Percentiles rank a stretch among this genome's conserved stretches.
Evolutionary conservation across 2,113 vertebrate species (phyloP).

Genomic region (Daphoenositta chrysoptera): DNA sequence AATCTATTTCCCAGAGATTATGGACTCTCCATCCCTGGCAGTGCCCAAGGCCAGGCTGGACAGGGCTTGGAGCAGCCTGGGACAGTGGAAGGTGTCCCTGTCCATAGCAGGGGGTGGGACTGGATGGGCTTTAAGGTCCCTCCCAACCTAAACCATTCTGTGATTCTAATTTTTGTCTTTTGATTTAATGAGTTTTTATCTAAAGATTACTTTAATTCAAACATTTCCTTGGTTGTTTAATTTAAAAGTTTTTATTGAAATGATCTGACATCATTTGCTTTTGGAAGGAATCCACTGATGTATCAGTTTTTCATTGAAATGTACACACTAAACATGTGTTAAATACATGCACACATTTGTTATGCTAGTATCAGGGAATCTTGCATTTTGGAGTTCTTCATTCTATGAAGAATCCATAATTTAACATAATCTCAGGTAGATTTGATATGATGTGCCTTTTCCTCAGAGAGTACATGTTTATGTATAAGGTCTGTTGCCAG

Average conservation of each 20-base stretch:
- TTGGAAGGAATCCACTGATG: background rate
- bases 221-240: background rate
- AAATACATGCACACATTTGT: background rate
- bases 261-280: background rate
- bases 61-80: accelerated
- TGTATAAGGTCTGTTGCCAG: background rate
- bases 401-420: background rate
- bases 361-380: background rate
- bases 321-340: background rate
- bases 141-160: background rate
- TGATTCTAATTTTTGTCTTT: background rate
- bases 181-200: background rate
- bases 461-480: background rate
- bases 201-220: background rate
- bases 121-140: background rate
- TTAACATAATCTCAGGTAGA: background rate
- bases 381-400: background rate
- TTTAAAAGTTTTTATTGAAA: background rate
- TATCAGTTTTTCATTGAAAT: background rate
- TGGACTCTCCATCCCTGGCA: background rate
- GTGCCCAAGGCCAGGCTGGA: background rate
- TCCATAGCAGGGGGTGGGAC: background rate
- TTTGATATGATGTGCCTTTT: background rate
- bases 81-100: background rate
- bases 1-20: background rate